Conservation (phyloP, 1,140 invertebrate species). For the Listronotus bonariensis region DNA sequence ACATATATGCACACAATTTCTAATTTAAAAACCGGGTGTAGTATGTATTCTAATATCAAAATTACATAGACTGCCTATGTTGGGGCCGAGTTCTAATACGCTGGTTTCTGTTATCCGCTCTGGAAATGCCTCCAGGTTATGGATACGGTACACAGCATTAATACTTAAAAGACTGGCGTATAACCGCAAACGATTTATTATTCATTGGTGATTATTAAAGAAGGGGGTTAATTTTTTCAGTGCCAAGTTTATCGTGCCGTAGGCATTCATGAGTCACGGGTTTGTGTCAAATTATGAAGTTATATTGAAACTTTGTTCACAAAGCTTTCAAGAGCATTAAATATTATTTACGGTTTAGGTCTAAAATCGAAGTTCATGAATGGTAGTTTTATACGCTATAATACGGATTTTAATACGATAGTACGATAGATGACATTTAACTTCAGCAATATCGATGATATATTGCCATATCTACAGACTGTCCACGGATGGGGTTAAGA, state of each 20-base stretch:
- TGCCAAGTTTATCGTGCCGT: background rate
- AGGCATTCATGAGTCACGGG: constrained; percentile 14
- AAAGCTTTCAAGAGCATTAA: too few relatives aligned
- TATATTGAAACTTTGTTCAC: too few relatives aligned
- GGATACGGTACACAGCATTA: constrained; percentile 17
- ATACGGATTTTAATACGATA: too few relatives aligned
- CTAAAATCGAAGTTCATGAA: too few relatives aligned
- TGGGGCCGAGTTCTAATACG: constrained; percentile 5
- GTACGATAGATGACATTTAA: too few relatives aligned
- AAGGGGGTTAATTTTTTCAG: constrained; percentile 9
- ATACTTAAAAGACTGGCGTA: constrained; percentile 10
- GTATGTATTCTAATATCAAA: background rate
- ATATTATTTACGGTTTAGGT: too few relatives aligned
- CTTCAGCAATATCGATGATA: too few relatives aligned
- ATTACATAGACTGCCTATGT: background rate
- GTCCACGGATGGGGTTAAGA: too few relatives aligned
- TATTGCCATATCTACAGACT: too few relatives aligned
- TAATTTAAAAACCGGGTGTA: too few relatives aligned
- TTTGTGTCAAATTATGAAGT: background rate
- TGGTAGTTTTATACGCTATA: too few relatives aligned
- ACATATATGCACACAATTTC: background rate
- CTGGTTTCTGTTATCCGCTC: constrained; percentile 1
- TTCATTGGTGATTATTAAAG: constrained; percentile 22
- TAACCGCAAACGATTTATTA: constrained; percentile 21
- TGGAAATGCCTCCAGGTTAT: constrained; percentile 13